Conservation (phyloP, 92 coral and sea anemone species). For the Heliopora coerulea region DNA sequence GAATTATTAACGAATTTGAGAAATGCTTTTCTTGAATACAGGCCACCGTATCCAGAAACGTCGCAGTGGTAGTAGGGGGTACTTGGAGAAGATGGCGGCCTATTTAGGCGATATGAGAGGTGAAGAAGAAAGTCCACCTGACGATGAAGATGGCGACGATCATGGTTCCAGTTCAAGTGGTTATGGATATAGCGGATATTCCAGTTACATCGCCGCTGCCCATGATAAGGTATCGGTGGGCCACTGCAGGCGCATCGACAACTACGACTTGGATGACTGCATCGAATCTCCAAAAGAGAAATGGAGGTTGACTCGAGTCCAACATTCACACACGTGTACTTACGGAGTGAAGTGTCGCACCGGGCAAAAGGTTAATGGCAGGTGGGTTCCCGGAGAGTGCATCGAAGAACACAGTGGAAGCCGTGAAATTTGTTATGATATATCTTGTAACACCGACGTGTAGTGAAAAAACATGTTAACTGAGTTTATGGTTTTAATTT, state of each 20-base stretch:
- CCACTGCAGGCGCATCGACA: neutral
- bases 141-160: constrained; percentile 2
- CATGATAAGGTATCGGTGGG: neutral
- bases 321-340: neutral
- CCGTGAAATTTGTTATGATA: neutral
- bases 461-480: too few relatives aligned
- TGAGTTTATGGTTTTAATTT: too few relatives aligned
- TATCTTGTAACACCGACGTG: neutral
- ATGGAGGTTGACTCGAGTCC: neutral
- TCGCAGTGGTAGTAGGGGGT: neutral
- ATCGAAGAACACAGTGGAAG: neutral
- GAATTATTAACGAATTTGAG: neutral
- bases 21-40: neutral
- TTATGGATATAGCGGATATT: neutral
- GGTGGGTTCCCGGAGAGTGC: neutral
- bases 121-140: neutral
- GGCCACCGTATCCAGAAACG: neutral
- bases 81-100: neutral
- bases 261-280: neutral
- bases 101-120: neutral
- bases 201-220: neutral
- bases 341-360: neutral
- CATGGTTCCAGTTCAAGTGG: neutral
- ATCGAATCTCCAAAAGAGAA: neutral
- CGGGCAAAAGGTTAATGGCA: neutral